Conservation (phyloP, 2,888 invertebrate genomes). For the Cyclophora punctaria region DNA sequence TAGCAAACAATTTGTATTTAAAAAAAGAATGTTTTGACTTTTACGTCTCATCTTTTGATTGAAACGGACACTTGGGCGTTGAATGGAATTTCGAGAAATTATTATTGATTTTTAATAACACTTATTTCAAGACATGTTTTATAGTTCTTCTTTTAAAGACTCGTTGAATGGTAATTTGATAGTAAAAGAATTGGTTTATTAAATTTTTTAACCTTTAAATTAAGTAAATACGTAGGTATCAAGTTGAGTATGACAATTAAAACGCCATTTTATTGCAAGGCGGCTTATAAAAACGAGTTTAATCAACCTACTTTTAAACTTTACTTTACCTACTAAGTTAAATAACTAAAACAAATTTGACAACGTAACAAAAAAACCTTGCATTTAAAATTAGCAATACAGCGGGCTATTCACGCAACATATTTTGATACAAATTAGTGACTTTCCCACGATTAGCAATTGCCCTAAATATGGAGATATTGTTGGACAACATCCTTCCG, state of each 20-base stretch:
- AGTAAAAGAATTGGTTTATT: no score
- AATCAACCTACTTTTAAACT: no score
- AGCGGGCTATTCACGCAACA: conserved; percentile 2
- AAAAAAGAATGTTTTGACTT: conserved; percentile 60
- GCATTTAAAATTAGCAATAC: no score
- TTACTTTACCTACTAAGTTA: no score
- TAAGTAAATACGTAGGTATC: no score
- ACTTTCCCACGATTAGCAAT: conserved; percentile 44
- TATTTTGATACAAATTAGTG: conserved; percentile 30
- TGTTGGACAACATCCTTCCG: conserved; percentile 27
- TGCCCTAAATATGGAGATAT: conserved; percentile 27
- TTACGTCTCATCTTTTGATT: conserved; percentile 20
- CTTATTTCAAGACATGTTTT: conserved; percentile 1
- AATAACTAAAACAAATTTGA: no score
- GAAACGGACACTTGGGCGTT: conserved; percentile 44
- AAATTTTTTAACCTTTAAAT: no score
- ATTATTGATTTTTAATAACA: conserved; percentile 18
- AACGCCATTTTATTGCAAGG: no score
- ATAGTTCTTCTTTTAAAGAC: not conserved
- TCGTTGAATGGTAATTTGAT: no score
- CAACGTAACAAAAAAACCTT: no score
- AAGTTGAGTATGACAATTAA: no score
- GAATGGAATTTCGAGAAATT: conserved; percentile 48
- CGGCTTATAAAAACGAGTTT: no score
- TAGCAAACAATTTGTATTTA: conserved; percentile 38